Percentiles rank a stretch among this genome's conserved stretches.
These are phyloP conservation scores for Hoplostethus atlanticus DNA, from an alignment of 2,797 vertebrate species.

Conservation along the genomic window DNA sequence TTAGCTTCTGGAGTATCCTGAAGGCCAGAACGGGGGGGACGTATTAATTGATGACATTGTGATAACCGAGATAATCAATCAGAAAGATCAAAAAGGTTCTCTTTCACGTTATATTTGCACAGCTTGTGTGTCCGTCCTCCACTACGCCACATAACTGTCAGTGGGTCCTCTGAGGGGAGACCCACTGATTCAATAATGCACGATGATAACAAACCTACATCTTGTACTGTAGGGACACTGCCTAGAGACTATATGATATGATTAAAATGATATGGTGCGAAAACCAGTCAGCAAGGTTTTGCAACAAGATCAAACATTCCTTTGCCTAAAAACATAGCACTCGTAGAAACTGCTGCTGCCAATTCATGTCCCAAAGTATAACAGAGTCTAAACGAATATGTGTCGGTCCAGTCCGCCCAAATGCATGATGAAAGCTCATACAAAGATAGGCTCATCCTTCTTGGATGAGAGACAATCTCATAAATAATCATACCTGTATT, in stretches of 20 bases:
- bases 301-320: background rate
- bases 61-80: background rate
- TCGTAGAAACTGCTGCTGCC: background rate
- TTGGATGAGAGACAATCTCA: constrained; percentile 45
- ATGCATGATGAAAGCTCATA: constrained; percentile 50
- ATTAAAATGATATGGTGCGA: background rate
- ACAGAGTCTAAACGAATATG: constrained; percentile 42
- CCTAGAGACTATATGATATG: background rate
- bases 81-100: background rate
- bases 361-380: constrained; percentile 7
- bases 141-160: background rate
- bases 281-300: background rate
- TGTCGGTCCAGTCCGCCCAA: constrained; percentile 33
- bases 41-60: constrained; percentile 20
- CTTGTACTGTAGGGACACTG: background rate
- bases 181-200: background rate
- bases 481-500: constrained; percentile 59
- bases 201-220: background rate
- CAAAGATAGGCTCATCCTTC: constrained; percentile 37
- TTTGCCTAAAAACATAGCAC: background rate
- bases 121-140: constrained; percentile 4
- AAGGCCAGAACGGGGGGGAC: constrained; percentile 14
- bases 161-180: background rate
- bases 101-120: background rate
- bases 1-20: constrained; percentile 13